Percentiles rank a stretch among this genome's conserved stretches.
These are phyloP conservation scores for Sebastes fasciatus DNA, from an alignment of 2,113 vertebrate genomes.

Conservation along the genomic window DNA sequence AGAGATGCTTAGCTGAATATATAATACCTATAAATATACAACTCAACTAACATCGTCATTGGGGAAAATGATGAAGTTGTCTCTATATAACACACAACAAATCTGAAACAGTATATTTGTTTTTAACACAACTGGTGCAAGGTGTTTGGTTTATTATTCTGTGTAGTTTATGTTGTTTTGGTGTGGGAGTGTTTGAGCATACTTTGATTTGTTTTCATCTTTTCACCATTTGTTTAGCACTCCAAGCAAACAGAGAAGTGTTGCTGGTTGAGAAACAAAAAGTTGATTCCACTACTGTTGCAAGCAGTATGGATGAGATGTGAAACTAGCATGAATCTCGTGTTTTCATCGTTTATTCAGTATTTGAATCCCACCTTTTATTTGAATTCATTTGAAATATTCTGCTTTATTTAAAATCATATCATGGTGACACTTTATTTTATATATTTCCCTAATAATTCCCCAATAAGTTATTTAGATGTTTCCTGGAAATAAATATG, in stretches of 20 bases:
- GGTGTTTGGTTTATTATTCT: constrained; percentile 18
- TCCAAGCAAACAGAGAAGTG: background rate
- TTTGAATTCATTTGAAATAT: constrained; percentile 24
- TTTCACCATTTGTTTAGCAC: constrained; percentile 2
- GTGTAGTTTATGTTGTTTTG: constrained; percentile 6
- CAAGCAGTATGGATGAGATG: constrained; percentile 44
- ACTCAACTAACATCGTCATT: background rate
- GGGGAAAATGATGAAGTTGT: background rate
- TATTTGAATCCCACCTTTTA: constrained; percentile 1
- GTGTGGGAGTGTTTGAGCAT: background rate
- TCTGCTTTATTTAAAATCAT: constrained; percentile 16
- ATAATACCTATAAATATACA: background rate
- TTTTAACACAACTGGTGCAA: constrained; percentile 16
- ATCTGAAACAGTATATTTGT: constrained; percentile 37
- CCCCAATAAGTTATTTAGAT: background rate
- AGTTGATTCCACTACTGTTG: constrained; percentile 13
- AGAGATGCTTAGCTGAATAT: background rate
- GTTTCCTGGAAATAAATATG: background rate
- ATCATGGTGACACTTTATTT: constrained; percentile 52
- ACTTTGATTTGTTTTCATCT: constrained; percentile 18
- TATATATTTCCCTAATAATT: constrained; percentile 12
- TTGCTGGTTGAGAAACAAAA: constrained; percentile 17
- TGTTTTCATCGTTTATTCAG: constrained; percentile 17
- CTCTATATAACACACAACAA: constrained; percentile 2
- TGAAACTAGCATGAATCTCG: constrained; percentile 70